Evolutionary conservation across 2,113 vertebrate species (phyloP).

Genomic region (Neogobius melanostomus): DNA sequence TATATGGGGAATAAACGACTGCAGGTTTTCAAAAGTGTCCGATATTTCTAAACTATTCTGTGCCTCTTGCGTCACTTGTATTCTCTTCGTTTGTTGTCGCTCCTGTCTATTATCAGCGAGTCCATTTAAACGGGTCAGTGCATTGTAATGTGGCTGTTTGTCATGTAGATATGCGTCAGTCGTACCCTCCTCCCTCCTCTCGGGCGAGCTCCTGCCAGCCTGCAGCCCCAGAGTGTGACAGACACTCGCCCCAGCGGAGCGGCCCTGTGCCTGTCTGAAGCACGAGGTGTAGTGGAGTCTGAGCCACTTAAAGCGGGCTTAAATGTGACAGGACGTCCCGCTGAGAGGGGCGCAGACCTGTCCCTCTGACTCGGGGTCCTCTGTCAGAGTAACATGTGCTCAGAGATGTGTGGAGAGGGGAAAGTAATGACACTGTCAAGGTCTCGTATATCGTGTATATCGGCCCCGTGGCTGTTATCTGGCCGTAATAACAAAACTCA

Average conservation of each 20-base stretch:
- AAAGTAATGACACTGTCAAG: not conserved
- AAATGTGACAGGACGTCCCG: conserved; percentile 52
- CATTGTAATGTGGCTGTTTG: conserved; percentile 45
- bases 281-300: conserved; percentile 32
- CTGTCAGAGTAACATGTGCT: conserved; percentile 44
- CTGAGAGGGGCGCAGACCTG: conserved; percentile 63
- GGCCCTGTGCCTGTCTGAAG: conserved; percentile 20
- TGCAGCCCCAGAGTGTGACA: conserved; percentile 49
- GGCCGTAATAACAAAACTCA: too few relatives aligned
- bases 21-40: too few relatives aligned
- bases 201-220: conserved; percentile 50
- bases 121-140: conserved; percentile 18
- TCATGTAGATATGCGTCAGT: conserved; percentile 25
- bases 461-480: too few relatives aligned
- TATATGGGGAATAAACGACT: too few relatives aligned
- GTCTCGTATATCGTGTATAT: not conserved
- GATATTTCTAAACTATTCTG: too few relatives aligned
- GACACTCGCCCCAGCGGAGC: conserved; percentile 46
- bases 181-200: conserved; percentile 17
- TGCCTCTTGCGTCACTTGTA: too few relatives aligned
- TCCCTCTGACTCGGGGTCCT: conserved; percentile 37
- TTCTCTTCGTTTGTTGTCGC: too few relatives aligned
- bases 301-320: conserved; percentile 51
- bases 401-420: conserved; percentile 41
- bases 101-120: too few relatives aligned